phyloP scores from a whole-genome alignment of 2,888 invertebrate genomes.

The Lomographa bimaculata region DNA sequence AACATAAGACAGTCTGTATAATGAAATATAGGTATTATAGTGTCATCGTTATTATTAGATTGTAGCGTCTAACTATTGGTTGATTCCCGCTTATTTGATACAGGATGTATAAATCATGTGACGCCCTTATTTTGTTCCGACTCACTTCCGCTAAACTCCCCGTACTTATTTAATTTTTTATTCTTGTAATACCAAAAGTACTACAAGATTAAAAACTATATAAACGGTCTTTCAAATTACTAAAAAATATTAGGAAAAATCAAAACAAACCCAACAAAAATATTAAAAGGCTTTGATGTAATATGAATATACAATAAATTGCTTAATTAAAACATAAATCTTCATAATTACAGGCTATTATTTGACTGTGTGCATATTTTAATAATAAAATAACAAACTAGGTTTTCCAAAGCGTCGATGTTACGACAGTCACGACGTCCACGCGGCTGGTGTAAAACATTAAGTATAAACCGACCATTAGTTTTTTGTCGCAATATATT shows the following conservation, averaged over 20 bases:
- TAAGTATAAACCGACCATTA: constrained; percentile 36
- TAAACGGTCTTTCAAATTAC: too few species aligned
- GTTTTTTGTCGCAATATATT: constrained; percentile 30
- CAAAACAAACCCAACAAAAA: too few species aligned
- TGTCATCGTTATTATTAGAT: too few species aligned
- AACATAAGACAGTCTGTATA: too few species aligned
- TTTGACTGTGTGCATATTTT: constrained; percentile 36
- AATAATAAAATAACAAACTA: constrained; percentile 41
- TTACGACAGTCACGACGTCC: constrained; percentile 37
- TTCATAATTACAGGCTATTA: constrained; percentile 42
- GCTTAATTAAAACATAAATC: constrained; percentile 40
- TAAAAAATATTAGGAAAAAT: too few species aligned
- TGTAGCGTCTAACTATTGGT: too few species aligned
- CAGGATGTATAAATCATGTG: constrained; percentile 46
- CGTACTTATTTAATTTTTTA: constrained; percentile 38
- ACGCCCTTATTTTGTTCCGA: constrained; percentile 42
- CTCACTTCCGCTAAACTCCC: constrained; percentile 45
- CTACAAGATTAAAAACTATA: too few species aligned
- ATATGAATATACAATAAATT: constrained; percentile 8
- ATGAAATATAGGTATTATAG: too few species aligned
- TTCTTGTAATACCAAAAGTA: too few species aligned
- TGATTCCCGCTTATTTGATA: too few species aligned
- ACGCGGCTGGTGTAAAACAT: constrained; percentile 50
- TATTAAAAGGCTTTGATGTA: constrained; percentile 2
- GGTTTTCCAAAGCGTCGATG: constrained; percentile 34